These are phyloP conservation scores for Lottia gigantea DNA, from an alignment of 2,888 invertebrate species.

Conservation along the genomic window DNA sequence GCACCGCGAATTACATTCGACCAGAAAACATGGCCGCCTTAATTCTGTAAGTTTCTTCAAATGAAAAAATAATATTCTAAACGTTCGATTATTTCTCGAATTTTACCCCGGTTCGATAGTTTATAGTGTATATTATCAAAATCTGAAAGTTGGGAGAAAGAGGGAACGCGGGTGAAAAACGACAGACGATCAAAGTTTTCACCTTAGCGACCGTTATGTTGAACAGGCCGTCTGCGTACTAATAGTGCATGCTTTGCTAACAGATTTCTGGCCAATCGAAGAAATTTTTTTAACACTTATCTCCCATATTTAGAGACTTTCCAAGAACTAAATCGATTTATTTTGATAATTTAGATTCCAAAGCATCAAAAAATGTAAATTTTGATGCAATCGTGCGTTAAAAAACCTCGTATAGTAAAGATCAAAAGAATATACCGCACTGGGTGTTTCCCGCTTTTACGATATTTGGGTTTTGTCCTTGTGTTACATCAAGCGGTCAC, in stretches of 20 bases:
- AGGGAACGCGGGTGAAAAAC: not conserved
- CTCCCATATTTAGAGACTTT: too few species aligned
- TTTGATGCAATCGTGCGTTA: too few species aligned
- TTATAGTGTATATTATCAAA: not conserved
- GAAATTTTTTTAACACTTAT: too few species aligned
- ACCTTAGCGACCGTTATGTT: not conserved
- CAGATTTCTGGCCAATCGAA: not conserved
- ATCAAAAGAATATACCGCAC: too few species aligned
- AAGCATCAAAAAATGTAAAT: too few species aligned
- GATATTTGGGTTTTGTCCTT: too few species aligned
- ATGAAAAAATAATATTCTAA: not conserved
- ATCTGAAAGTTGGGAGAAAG: conserved; percentile 4
- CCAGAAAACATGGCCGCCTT: too few species aligned
- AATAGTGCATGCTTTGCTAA: conserved; percentile 8
- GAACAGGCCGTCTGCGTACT: conserved; percentile 1
- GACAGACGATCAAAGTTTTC: not conserved
- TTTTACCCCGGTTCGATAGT: not conserved
- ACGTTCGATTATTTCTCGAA: not conserved
- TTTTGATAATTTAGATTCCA: too few species aligned
- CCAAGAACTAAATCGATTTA: too few species aligned
- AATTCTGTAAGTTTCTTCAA: conserved; percentile 4
- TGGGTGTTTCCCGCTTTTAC: too few species aligned
- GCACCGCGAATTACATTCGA: not conserved
- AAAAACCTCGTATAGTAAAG: too few species aligned
- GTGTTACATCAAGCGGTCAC: too few species aligned